Evolutionary conservation across 2,797 vertebrate genomes (phyloP).

Genomic region (Cheirogaleus major): DNA sequence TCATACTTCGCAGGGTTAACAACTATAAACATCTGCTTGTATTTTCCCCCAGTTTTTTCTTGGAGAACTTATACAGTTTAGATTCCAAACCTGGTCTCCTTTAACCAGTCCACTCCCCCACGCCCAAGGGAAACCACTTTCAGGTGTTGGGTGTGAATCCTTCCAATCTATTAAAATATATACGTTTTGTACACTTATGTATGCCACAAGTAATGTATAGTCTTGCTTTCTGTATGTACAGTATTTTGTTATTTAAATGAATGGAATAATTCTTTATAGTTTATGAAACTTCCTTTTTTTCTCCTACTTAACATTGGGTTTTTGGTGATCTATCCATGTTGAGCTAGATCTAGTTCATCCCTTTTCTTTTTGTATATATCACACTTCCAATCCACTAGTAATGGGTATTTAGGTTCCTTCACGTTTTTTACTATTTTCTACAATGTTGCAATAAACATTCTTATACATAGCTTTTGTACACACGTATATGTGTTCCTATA

Average conservation of each 20-base stretch:
- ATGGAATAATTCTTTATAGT: background rate
- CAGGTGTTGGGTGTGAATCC: background rate
- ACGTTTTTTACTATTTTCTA: background rate
- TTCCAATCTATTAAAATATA: background rate
- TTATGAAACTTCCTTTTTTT: background rate
- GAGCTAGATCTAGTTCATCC: background rate
- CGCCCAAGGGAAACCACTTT: background rate
- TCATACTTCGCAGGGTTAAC: background rate
- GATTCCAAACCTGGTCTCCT: slow-evolving; percentile 25
- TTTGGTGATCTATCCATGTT: background rate
- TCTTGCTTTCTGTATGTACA: background rate
- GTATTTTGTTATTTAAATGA: slow-evolving; percentile 35
- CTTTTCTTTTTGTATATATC: background rate
- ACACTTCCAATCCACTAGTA: background rate
- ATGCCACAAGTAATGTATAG: background rate
- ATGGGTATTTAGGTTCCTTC: slow-evolving; percentile 1
- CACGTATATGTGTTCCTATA: background rate
- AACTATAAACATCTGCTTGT: slow-evolving; percentile 12
- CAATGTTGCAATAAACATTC: background rate
- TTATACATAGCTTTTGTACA: background rate
- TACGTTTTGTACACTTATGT: background rate
- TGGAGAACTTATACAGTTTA: background rate
- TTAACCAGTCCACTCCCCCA: background rate
- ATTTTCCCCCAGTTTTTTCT: background rate
- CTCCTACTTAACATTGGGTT: background rate